Base-by-base conservation (phyloP, 2,888 invertebrate genomes). In the Zaprionus bogoriensis region DNA sequence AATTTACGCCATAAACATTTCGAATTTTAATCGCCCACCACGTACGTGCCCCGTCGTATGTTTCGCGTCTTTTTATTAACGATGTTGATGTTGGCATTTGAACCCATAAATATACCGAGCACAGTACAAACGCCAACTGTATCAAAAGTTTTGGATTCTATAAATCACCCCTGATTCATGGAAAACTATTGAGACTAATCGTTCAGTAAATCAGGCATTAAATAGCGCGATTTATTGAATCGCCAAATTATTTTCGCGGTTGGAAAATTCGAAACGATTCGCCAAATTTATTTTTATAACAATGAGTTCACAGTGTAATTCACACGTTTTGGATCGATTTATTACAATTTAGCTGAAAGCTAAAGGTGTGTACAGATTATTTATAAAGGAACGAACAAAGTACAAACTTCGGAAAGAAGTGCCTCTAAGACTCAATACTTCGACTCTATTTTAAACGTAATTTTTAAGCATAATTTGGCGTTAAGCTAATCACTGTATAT, bases 41-140 rank as follows among this genome's bases (percentile, higher is more conserved):
- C 17, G 32, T 36, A 36, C 32, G 32, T 36, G 32, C 32, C 9
- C 14, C 14, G 9, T 36, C 17, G 22, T 41, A 22, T 41, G n/a
- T 41, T 39, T 39, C 38, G 10, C 38, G 38, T 19, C 20, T 19
- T 48, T 19, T 19, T 6, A 78, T 79, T 68, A 83, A 77, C 59
- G 66, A 42, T 83, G 74, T 80, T 80, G 77, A 77, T 71, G 74
- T 64, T 77, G 77, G 80, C 71, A 45, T 50, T 57, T 47, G 23
- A 53, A 22, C 47, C 38, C 70, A 62, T 59, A 74, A 70, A 70
- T 50, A 60, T 1, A 59, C n/a, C 46, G 17, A 52, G 27, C 27
- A 25, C 10, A 36, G 48, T 58, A 46, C 19, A 22, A 39, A 46
- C 4, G 17, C 38, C 55, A 30, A 32, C 48, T 55, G 46, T 19